phyloP scores from a whole-genome alignment of 1,140 invertebrate species.

The Meloidogyne hapla region DNA sequence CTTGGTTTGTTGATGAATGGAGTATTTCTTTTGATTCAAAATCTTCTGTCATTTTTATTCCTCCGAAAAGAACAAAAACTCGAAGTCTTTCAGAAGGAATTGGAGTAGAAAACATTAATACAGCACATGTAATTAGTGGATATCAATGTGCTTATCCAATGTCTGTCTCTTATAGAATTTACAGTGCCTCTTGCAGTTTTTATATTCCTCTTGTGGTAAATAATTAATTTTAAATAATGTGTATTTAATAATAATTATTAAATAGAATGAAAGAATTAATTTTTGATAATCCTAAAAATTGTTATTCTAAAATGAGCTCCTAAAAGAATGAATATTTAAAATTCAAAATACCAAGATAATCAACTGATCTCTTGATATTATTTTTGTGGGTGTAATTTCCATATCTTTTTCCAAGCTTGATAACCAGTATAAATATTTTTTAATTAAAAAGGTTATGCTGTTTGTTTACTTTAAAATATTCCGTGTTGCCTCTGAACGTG shows the following conservation, averaged over 20 bases:
- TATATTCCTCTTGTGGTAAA: constrained; percentile 62
- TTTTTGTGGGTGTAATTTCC: too few relatives aligned
- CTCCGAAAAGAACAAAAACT: constrained; percentile 10
- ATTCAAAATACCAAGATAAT: too few relatives aligned
- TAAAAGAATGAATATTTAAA: too few relatives aligned
- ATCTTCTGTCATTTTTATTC: background rate
- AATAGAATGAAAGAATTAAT: too few relatives aligned
- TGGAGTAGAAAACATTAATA: background rate
- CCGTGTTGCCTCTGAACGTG: constrained; percentile 62
- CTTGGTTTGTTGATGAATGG: constrained; percentile 61
- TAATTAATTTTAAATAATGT: constrained; percentile 26
- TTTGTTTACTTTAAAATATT: constrained; percentile 64
- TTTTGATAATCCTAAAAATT: too few relatives aligned
- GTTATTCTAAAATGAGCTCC: too few relatives aligned
- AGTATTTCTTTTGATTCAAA: constrained; percentile 39
- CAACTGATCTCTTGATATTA: too few relatives aligned
- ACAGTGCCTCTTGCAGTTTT: constrained; percentile 60
- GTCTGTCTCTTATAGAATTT: constrained; percentile 62
- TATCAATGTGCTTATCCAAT: constrained; percentile 56
- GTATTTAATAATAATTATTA: too few relatives aligned
- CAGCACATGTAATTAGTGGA: background rate
- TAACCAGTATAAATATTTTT: too few relatives aligned
- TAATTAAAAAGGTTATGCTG: constrained; percentile 61
- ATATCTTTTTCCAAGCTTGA: too few relatives aligned
- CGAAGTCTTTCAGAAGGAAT: background rate